Percentiles rank a stretch among this genome's conserved stretches.
These are phyloP conservation scores for Mystacornis crossleyi DNA, from an alignment of 2,113 vertebrate species.

Conservation along the genomic window DNA sequence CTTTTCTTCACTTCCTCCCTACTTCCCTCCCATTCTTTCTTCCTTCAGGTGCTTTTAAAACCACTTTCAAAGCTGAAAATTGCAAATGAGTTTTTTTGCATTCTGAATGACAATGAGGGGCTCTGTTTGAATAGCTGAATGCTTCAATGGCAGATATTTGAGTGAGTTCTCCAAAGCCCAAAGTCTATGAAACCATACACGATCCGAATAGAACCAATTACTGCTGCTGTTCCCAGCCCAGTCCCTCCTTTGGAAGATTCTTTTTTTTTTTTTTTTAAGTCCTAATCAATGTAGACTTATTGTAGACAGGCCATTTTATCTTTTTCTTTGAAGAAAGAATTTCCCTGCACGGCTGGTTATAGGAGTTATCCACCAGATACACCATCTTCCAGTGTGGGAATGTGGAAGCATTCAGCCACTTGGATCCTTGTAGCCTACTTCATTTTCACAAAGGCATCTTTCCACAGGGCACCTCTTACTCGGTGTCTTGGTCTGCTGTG, in stretches of 20 bases:
- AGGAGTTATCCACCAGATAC: neutral
- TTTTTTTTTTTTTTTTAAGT: neutral
- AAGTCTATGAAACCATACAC: slow-evolving; percentile 31
- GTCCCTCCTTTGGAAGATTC: neutral
- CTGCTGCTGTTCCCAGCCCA: neutral
- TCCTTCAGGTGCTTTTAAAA: slow-evolving; percentile 42
- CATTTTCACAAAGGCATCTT: neutral
- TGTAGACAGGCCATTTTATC: neutral
- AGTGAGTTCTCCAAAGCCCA: slow-evolving; percentile 34
- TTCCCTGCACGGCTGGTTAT: neutral
- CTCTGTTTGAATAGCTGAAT: slow-evolving; percentile 50
- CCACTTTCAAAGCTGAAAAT: slow-evolving; percentile 54
- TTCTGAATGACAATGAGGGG: slow-evolving; percentile 36
- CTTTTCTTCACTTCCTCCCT: slow-evolving; percentile 33
- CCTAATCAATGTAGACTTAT: neutral
- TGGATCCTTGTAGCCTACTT: neutral
- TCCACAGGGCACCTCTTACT: neutral
- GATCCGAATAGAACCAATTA: slow-evolving; percentile 36
- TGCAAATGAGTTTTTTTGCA: slow-evolving; percentile 29
- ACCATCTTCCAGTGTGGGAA: neutral
- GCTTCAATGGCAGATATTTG: slow-evolving; percentile 34
- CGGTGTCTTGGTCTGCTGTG: neutral
- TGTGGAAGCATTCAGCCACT: neutral
- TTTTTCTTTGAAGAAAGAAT: neutral
- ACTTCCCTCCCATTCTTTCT: slow-evolving; percentile 38